Conservation (phyloP, 2,888 invertebrate genomes). For the Platerodrilus igneus region DNA sequence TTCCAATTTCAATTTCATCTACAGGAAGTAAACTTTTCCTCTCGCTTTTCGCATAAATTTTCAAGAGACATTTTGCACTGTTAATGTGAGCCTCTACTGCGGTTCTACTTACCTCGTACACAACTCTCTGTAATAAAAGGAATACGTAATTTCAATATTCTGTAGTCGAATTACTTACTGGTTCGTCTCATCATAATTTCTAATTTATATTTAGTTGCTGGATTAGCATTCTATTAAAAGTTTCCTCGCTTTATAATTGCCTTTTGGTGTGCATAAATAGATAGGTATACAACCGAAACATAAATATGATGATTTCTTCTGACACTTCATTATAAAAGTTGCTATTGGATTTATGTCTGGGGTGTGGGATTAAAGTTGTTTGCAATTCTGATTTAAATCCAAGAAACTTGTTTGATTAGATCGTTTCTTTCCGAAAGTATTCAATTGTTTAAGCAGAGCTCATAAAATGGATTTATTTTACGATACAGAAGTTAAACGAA, state of each 20-base stretch:
- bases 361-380: too few relatives aligned
- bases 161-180: conserved; percentile 3
- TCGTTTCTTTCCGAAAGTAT: too few relatives aligned
- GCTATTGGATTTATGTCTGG: conserved; percentile 17
- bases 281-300: conserved; percentile 14
- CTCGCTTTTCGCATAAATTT: conserved; percentile 29
- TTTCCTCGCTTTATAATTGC: conserved; percentile 19
- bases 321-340: conserved; percentile 19
- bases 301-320: conserved; percentile 21
- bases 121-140: conserved; percentile 7
- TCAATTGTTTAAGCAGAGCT: too few relatives aligned
- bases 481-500: too few relatives aligned
- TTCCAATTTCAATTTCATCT: conserved; percentile 32
- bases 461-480: too few relatives aligned
- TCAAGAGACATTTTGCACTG: conserved; percentile 17
- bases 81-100: too few relatives aligned
- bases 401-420: too few relatives aligned
- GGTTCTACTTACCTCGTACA: conserved; percentile 9
- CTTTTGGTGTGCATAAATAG: conserved; percentile 14
- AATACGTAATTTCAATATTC: conserved; percentile 12
- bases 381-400: too few relatives aligned
- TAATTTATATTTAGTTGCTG: conserved; percentile 27
- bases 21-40: conserved; percentile 34
- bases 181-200: conserved; percentile 16
- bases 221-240: conserved; percentile 31